phyloP scores from a whole-genome alignment of 2,113 vertebrate species.

The Gallinago jamesoni region DNA sequence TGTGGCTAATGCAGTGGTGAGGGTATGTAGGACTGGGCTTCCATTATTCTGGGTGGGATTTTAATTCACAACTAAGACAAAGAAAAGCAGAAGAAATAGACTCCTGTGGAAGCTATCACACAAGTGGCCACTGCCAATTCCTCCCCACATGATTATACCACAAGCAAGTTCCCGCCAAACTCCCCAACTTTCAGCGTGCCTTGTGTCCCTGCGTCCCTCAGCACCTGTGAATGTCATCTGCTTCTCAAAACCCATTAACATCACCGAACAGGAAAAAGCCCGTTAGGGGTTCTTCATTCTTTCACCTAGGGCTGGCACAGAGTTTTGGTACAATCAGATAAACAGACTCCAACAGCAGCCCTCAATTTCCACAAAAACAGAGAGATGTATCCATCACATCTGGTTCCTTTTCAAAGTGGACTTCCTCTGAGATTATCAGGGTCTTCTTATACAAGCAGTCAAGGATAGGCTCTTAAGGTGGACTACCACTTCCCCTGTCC shows the following conservation, averaged over 20 bases:
- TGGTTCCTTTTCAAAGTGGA: not conserved
- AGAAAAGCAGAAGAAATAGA: not conserved
- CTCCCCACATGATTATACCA: not conserved
- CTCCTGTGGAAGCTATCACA: not conserved
- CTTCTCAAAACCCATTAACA: not conserved
- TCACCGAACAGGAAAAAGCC: not conserved
- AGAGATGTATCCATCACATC: not conserved
- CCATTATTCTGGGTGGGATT: not conserved
- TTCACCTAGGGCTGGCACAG: not conserved
- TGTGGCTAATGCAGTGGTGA: not conserved
- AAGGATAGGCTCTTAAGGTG: not conserved
- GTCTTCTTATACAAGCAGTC: not conserved
- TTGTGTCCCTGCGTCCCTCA: not conserved
- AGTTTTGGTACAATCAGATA: not conserved
- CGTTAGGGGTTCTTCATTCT: not conserved
- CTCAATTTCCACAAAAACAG: not conserved
- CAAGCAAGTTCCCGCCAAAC: not conserved
- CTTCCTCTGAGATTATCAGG: not conserved
- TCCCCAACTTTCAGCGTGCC: not conserved
- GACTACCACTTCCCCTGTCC: not conserved
- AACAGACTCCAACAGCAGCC: not conserved
- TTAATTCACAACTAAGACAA: not conserved
- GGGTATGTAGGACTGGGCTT: not conserved
- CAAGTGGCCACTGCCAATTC: not conserved
- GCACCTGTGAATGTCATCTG: not conserved